A percentile compares a stretch with the other conserved stretches of the same genome.
These are phyloP conservation scores for Palaemon carinicauda DNA, from an alignment of 1,140 invertebrate genomes.

Conservation along the genomic window DNA sequence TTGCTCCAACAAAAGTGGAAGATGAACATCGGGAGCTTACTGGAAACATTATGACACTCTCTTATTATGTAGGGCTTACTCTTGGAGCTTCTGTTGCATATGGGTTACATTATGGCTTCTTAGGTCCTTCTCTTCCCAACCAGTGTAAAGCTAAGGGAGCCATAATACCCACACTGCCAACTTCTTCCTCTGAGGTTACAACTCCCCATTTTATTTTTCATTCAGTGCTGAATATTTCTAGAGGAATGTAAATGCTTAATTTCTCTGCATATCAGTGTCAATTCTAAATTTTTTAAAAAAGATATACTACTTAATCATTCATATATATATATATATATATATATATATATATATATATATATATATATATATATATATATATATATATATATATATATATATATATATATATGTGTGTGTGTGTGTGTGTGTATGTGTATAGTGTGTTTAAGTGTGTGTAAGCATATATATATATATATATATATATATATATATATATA, in stretches of 20 bases:
- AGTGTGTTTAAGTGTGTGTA: no score
- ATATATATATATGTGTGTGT: background rate
- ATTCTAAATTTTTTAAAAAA: background rate
- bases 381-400: background rate
- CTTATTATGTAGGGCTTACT: slow-evolving; percentile 85
- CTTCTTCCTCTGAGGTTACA: background rate
- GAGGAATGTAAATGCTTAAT: background rate
- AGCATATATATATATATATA: background rate
- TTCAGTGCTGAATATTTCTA: background rate
- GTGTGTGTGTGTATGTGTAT: no score
- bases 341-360: background rate
- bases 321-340: background rate
- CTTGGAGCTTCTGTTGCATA: slow-evolving; percentile 84
- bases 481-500: background rate
- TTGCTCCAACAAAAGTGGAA: slow-evolving; percentile 82
- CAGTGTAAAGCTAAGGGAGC: background rate
- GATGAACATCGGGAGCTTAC: slow-evolving; percentile 78
- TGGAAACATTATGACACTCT: slow-evolving; percentile 93
- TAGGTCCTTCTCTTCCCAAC: slow-evolving; percentile 68
- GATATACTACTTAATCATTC: no score
- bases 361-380: background rate
- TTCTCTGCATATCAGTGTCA: background rate
- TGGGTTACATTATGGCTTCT: slow-evolving; percentile 74
- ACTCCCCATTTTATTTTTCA: background rate
- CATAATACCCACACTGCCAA: background rate